A percentile compares a stretch with the other conserved stretches of the same genome.
Evolutionary conservation across 2,113 vertebrate species (phyloP).

Genomic region (Misgurnus anguillicaudatus): DNA sequence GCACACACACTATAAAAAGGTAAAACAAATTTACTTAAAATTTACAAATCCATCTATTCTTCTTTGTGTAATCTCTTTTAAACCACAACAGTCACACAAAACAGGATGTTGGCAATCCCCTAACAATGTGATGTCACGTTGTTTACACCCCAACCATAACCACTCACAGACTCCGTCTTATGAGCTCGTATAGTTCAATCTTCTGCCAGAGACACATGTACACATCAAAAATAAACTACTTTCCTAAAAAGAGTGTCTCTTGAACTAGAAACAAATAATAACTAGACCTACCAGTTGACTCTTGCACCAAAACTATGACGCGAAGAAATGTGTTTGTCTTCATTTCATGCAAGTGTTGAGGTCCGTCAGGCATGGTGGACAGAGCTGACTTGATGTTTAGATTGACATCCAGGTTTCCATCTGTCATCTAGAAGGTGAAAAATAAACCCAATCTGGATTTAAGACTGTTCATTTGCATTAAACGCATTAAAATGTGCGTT

Average conservation of each 20-base stretch:
- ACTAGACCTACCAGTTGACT: constrained; percentile 53
- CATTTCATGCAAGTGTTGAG: constrained; percentile 56
- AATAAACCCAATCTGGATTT: not conserved
- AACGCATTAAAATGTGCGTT: not conserved
- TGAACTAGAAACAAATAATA: not conserved
- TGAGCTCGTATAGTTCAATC: too few species aligned
- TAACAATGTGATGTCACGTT: too few species aligned
- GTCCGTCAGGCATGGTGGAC: constrained; percentile 42
- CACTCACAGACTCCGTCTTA: too few species aligned
- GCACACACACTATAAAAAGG: too few species aligned
- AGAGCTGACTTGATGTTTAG: constrained; percentile 62
- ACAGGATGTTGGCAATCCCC: too few species aligned
- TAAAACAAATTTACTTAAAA: too few species aligned
- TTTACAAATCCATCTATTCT: too few species aligned
- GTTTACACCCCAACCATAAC: too few species aligned
- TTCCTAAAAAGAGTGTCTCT: not conserved
- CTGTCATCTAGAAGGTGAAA: constrained; percentile 54
- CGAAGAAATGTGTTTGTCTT: constrained; percentile 62
- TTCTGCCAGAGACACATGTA: too few species aligned
- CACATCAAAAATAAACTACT: too few species aligned
- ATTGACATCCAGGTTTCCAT: constrained; percentile 53
- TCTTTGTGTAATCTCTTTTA: too few species aligned
- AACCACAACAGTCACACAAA: too few species aligned
- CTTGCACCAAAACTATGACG: constrained; percentile 64
- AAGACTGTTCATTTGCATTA: not conserved